These are phyloP conservation scores for Astur gentilis DNA, from an alignment of 2,113 vertebrate genomes.

Conservation along the genomic window DNA sequence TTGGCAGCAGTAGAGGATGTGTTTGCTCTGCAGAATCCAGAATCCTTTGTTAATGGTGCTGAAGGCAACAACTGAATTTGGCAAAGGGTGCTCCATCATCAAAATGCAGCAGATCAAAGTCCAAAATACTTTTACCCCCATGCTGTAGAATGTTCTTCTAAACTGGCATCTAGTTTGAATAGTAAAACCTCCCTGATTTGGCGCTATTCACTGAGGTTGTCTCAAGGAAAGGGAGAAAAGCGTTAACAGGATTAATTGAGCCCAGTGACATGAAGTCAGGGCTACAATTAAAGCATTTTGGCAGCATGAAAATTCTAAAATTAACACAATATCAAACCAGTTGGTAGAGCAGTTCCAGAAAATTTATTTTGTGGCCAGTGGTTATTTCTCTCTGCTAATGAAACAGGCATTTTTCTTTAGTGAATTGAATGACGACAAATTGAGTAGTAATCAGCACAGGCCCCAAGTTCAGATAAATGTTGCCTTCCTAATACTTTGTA, in stretches of 20 bases:
- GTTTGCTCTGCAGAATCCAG: not conserved
- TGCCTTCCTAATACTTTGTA: conserved; percentile 64
- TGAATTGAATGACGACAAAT: conserved; percentile 74
- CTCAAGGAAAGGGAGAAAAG: not conserved
- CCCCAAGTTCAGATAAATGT: conserved; percentile 65
- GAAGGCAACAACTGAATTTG: not conserved
- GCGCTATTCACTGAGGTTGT: not conserved
- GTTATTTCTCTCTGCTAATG: conserved; percentile 65
- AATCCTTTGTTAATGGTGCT: not conserved
- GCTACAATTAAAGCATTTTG: not conserved
- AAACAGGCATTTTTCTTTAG: conserved; percentile 71
- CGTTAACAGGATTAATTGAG: not conserved
- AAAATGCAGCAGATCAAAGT: not conserved
- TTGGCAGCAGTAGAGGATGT: not conserved
- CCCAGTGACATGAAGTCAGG: not conserved
- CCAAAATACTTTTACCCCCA: not conserved
- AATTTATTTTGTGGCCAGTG: conserved; percentile 54
- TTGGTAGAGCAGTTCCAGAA: conserved; percentile 50
- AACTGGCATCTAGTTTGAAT: not conserved
- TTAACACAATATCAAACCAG: conserved; percentile 22
- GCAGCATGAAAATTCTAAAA: conserved; percentile 22
- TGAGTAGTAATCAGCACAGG: conserved; percentile 69
- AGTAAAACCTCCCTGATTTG: not conserved
- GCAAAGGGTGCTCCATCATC: not conserved
- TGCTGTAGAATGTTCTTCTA: not conserved